Evolutionary conservation across 2,888 invertebrate species (phyloP), one percentile per base, ranked within the genome.

Genomic region (Subacronicta megacephala): DNA sequence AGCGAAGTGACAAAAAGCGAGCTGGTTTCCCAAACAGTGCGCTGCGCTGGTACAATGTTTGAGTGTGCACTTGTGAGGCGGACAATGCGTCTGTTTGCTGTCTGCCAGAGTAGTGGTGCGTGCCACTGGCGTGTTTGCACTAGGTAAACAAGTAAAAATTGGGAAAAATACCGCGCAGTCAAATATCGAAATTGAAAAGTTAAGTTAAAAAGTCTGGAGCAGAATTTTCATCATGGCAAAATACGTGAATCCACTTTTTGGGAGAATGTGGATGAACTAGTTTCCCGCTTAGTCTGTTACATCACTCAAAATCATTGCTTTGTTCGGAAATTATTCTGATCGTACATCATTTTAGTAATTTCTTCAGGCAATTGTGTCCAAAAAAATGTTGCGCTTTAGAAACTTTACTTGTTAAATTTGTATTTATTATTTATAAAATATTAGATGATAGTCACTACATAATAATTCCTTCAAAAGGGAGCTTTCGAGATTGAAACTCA

Each of bases 121-220:
- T 75, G 74, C 72, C 56, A 85, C 80, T 82, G 79, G 81, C 80
- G 68, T 90, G 83, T 92, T 90, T 90, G 82, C 85, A 72, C 58
- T 67, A 31, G n/a, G 83, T 82, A 88, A 90, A 92, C 87, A 88
- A 61, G 62, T 76, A 84, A 81, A 87, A 86, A 78, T 77, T 81
- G 80, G 69, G 75, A 78, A 81, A 77, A 87, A 78, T 75, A 70
- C 69, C 17, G 65, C 69, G 70, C 10, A 57, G 57, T 70, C 67
- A 72, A n/a, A 29, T 47, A 29, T 38, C 26, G 41, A 37, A 31
- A 38, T 26, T 26, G 26, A 17, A 46, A 26, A 26, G n/a, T 37
- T 37, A 38, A n/a, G n/a, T n/a, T n/a, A n/a, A n/a, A n/a, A n/a
- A n/a, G n/a, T 47, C 17, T n/a, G 38, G n/a, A 12, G 23, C 26